Conservation (phyloP, 53 echinoderm and acorn worm genomes). For the Apostichopus leukothele region DNA sequence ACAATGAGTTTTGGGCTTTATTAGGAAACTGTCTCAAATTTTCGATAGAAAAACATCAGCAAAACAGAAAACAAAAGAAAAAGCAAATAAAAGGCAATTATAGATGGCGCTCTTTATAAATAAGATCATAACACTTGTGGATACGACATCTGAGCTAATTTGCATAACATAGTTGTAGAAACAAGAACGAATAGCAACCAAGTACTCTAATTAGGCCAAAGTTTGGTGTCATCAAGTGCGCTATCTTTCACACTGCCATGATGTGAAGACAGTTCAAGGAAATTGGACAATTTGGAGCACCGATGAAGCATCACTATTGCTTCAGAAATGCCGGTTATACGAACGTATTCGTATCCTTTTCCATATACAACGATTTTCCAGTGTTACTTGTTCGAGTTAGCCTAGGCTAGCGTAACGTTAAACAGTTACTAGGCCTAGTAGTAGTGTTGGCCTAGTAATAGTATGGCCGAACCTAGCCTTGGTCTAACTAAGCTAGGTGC, state of each 20-base stretch:
- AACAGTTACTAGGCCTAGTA: background rate
- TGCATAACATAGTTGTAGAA: constrained; percentile 95
- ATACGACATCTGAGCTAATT: constrained; percentile 50
- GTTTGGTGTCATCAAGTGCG: constrained; percentile 8
- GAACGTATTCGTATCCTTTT: constrained; percentile 94
- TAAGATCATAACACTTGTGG: background rate
- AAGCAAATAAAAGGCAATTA: too few relatives aligned
- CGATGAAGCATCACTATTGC: background rate
- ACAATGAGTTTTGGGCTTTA: too few relatives aligned
- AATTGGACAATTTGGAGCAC: constrained; percentile 14
- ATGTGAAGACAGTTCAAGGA: background rate
- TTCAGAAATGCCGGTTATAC: constrained; percentile 49
- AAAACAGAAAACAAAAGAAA: too few relatives aligned
- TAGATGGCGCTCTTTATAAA: background rate
- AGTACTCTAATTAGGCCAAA: too few relatives aligned
- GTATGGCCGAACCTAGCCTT: background rate
- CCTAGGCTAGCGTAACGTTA: background rate
- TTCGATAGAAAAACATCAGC: too few relatives aligned
- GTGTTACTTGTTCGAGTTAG: background rate
- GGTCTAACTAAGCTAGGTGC: background rate
- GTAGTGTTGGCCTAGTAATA: background rate
- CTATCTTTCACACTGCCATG: background rate
- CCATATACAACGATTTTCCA: background rate
- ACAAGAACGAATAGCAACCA: constrained; percentile 50
- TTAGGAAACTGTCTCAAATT: too few relatives aligned